phyloP scores from a whole-genome alignment of 2,888 invertebrate genomes.

The Microchrysa polita region DNA sequence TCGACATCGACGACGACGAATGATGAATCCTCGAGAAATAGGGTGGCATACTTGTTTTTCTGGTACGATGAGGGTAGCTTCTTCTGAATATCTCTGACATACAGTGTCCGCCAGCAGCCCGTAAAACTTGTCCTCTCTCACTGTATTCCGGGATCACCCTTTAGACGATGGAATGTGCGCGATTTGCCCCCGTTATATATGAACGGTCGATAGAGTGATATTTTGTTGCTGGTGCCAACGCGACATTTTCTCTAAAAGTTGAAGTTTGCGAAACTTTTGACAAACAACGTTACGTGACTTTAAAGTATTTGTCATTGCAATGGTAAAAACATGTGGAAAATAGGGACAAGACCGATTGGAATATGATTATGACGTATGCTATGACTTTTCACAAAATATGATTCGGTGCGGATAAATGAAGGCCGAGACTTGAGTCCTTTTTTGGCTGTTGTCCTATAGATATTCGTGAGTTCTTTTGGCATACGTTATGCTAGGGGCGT shows the following conservation, averaged over 20 bases:
- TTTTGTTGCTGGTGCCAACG: constrained; percentile 42
- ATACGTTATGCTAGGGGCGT: not conserved
- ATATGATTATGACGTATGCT: constrained; percentile 41
- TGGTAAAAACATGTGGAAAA: constrained; percentile 40
- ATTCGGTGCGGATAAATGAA: not conserved
- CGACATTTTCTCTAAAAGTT: constrained; percentile 42
- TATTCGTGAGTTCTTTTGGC: not conserved
- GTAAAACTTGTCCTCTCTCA: not conserved
- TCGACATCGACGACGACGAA: not conserved
- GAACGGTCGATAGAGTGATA: not conserved
- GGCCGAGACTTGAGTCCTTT: not conserved
- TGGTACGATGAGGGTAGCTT: not conserved
- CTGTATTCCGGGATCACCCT: too few species aligned
- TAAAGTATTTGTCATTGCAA: constrained; percentile 46
- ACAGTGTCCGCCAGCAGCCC: not conserved
- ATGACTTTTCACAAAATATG: constrained; percentile 11
- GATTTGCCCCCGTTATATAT: too few species aligned
- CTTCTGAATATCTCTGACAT: not conserved
- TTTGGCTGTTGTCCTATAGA: not conserved
- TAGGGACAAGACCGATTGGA: constrained; percentile 32
- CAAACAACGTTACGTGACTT: constrained; percentile 46
- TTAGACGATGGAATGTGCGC: too few species aligned
- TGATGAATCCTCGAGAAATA: not conserved
- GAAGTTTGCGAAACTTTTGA: constrained; percentile 42
- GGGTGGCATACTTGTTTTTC: too few species aligned